Percentiles rank a stretch among this genome's conserved stretches.
Conservation (phyloP, 2,888 invertebrate species). For the Chrysomela aeneicollis region DNA sequence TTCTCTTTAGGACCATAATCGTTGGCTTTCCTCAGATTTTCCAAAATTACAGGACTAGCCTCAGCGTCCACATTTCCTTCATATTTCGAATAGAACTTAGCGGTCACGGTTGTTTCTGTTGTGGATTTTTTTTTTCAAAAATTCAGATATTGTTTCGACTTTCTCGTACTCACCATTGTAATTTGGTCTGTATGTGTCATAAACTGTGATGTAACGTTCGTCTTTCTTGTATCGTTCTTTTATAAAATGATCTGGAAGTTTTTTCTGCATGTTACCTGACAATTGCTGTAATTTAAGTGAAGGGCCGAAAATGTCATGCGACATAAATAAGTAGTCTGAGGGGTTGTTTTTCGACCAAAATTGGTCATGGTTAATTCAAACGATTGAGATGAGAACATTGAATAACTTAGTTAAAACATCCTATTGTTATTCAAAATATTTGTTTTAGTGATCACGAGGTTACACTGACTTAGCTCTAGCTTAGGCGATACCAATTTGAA, state of each 20-base stretch:
- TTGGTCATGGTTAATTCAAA: too few species aligned
- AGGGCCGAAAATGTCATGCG: neutral
- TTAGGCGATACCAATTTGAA: too few species aligned
- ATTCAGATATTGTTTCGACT: too few species aligned
- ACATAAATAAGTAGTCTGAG: too few species aligned
- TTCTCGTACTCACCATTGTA: constrained; percentile 47
- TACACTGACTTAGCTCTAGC: too few species aligned
- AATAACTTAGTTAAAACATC: too few species aligned
- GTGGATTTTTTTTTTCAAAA: neutral
- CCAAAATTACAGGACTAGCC: constrained; percentile 47
- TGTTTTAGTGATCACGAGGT: too few species aligned
- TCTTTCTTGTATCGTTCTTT: constrained; percentile 51
- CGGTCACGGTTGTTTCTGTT: constrained; percentile 49
- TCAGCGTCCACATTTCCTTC: constrained; percentile 46
- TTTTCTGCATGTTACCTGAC: constrained; percentile 3
- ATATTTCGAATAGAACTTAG: constrained; percentile 57
- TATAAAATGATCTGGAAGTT: constrained; percentile 43
- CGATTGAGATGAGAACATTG: too few species aligned
- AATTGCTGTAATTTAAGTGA: neutral
- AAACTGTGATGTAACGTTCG: constrained; percentile 47
- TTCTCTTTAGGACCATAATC: constrained; percentile 52
- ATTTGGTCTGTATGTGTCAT: constrained; percentile 51
- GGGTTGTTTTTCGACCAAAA: too few species aligned
- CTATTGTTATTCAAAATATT: too few species aligned
- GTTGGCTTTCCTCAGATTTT: constrained; percentile 47